Base-by-base conservation (phyloP, 35 echinoderm and acorn worm genomes). In the Strongylocentrotus purpuratus region DNA sequence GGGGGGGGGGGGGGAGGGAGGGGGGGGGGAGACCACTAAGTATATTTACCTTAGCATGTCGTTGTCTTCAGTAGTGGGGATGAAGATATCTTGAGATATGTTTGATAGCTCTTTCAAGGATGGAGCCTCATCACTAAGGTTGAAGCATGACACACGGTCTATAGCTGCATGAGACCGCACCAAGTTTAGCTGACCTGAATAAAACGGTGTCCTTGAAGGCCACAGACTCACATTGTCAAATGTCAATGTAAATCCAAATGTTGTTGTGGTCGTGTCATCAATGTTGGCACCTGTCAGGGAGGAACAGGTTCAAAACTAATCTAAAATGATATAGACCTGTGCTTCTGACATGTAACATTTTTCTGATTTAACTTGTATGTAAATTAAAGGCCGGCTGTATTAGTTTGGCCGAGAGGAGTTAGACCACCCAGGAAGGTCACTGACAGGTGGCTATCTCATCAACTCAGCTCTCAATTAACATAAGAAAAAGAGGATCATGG, bases 171-270 rank as follows among this genome's bases (percentile, higher is more conserved):
- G 48, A 11, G 45, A 0, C 22, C 48, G 45, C 10, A 92, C 2
- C 45, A 92, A 48, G 47, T 48, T 92, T 20, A 92, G 9, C 45
- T 48, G 2, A 25, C 14, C 48, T 14, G 91, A 2, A 31, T 46
- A 4, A 92, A 31, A 25, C 33, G 4, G 31, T 90, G 88, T 5
- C 11, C 46, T 52, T 47, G 91, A 5, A 4, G 17, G 11, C 48
- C 5, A 10, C 50, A 10, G 41, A 52, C 48, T 0, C 3, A 92
- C 91, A 31, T 7, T 92, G 47, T 52, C 91, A 92, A 92, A 46
- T 28, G 47, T 48, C 91, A 92, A 47, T 10, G 91, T 92, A 92
- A 92, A 92, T 92, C 91, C 91, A 7, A 92, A 46, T 32, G 86
- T 25, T 0, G 41, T 7, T 33, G 22, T 20, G 8, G 4, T 32